Evolutionary conservation across 1,140 invertebrate species (phyloP).

Genomic region (Drosophila bifasciata): DNA sequence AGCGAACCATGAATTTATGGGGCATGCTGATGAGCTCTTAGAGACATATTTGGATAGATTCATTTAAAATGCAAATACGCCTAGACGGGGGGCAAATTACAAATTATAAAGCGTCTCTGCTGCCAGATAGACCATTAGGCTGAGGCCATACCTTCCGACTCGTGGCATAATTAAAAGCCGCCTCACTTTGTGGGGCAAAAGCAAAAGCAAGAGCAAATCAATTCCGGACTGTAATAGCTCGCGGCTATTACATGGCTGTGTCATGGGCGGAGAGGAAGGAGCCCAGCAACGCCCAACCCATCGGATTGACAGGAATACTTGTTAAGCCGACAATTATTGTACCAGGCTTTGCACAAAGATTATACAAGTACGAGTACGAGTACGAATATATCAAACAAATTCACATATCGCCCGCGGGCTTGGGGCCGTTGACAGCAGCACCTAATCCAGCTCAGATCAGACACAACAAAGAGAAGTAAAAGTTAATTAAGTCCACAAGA

Average conservation of each 20-base stretch:
- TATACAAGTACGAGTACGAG: too few relatives aligned
- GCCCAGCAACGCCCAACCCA: constrained; percentile 30
- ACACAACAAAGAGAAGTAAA: constrained; percentile 7
- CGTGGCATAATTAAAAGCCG: constrained; percentile 40
- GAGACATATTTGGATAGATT: constrained; percentile 54
- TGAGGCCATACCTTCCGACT: neutral
- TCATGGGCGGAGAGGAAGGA: constrained; percentile 40
- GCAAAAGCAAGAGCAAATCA: constrained; percentile 53
- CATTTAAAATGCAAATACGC: constrained; percentile 36
- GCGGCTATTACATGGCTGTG: constrained; percentile 46
- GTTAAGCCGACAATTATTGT: constrained; percentile 51
- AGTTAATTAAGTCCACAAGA: constrained; percentile 34
- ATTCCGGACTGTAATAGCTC: constrained; percentile 56
- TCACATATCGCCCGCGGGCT: constrained; percentile 18
- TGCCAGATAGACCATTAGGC: neutral
- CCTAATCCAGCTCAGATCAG: constrained; percentile 1
- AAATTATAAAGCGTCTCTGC: constrained; percentile 30
- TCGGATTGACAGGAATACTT: constrained; percentile 23
- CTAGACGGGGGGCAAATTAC: constrained; percentile 13
- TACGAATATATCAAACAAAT: constrained; percentile 63
- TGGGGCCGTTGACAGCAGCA: constrained; percentile 25
- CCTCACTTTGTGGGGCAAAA: constrained; percentile 38
- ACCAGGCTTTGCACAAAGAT: constrained; percentile 40
- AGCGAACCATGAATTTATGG: constrained; percentile 37
- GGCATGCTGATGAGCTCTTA: neutral